Percentiles rank a stretch among this genome's conserved stretches.
Conservation (phyloP, 2,888 invertebrate species). For the Mythimna ferrago region DNA sequence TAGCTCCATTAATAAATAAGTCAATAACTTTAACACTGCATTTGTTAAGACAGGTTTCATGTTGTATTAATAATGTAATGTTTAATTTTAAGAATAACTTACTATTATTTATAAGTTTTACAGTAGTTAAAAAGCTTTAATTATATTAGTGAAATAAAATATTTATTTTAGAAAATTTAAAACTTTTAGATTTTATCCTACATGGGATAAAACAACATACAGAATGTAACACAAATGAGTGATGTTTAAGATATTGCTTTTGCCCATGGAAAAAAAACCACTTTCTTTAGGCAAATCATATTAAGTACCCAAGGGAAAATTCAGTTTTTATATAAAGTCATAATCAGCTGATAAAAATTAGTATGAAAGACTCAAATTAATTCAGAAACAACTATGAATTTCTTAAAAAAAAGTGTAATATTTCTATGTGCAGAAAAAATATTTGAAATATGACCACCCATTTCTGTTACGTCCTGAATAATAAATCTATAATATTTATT, state of each 20-base stretch:
- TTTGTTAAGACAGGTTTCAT: neutral
- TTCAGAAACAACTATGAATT: neutral
- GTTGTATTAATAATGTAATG: conserved; percentile 2
- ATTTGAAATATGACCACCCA: neutral
- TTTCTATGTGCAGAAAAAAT: neutral
- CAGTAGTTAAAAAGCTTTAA: neutral
- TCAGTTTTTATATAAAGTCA: no score
- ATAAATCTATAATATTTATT: no score
- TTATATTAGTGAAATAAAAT: neutral
- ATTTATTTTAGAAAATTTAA: neutral
- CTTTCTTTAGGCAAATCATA: no score
- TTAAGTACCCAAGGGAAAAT: no score
- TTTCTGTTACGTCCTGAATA: no score
- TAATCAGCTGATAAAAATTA: no score
- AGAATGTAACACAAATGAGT: neutral
- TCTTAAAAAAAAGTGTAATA: neutral
- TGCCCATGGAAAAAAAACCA: no score
- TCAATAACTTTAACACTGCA: no score
- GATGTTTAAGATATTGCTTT: no score
- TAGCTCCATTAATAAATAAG: neutral
- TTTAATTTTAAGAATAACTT: neutral
- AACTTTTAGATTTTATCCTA: no score
- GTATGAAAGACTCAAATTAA: no score
- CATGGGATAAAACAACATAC: no score
- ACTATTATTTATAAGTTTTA: neutral